Base-by-base conservation (phyloP, 2,113 vertebrate species). In the Oceanodroma tethys region DNA sequence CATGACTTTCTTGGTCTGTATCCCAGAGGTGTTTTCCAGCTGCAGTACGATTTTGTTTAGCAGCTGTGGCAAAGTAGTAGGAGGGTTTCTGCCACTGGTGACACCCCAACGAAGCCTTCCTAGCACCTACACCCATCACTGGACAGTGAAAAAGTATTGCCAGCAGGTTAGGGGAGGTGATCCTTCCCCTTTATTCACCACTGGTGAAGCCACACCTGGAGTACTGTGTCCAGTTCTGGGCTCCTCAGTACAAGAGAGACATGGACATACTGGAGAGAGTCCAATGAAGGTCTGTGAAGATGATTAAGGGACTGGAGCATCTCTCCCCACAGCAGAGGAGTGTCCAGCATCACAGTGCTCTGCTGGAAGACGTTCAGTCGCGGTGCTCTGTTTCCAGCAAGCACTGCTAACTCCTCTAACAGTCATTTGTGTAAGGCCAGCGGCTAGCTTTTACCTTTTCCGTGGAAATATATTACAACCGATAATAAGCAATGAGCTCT, bases 401-500 rank as follows among this genome's bases (percentile, higher is more conserved):
- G 62, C 4, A 5, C 40, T 65, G 40, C 40, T 59, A 17, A 27
- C 68, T 65, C 63, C 66, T 81, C 55, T 66, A 50, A 55, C 30
- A 79, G 68, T 32, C 59, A 17, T 38, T 43, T 63, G 14, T 36
- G 29, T 63, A 55, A 88, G 62, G 58, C 53, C 63, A 90, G 67
- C 3, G 0, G 65, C 26, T n/a, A 73, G 38, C 38, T 94, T 86
- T 50, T 67, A 36, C 63, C 52, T 95, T 87, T 87, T 65, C 75
- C 48, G 34, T 48, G 76, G 68, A 91, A 73, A 97, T 92, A 67
- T 53, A 78, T 83, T 90, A 34, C 81, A 91, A 78, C 67, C n/a
- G 83, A 66, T 86, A 93, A 94, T 88, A 94, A 94, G 62, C 75
- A 93, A 92, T n/a, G 66, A 94, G 65, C 47, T 59, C 84, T 91